Percentiles rank a stretch among this genome's conserved stretches.
Evolutionary conservation across 1,140 invertebrate species (phyloP).

Genomic region (Apis dorsata): DNA sequence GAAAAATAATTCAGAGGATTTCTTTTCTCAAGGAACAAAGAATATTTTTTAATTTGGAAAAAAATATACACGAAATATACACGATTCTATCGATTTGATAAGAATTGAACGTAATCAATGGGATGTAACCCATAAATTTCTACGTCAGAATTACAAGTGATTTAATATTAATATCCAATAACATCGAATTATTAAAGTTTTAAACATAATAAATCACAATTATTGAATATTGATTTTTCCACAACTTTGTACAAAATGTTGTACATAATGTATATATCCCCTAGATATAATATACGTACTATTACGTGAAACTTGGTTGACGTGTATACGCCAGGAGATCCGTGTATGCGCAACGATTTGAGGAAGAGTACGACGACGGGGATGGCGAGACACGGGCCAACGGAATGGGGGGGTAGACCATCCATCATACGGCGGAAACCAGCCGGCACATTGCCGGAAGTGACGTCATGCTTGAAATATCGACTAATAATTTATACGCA

Average conservation of each 20-base stretch:
- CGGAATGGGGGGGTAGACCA: conserved; percentile 59
- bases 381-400: conserved; percentile 45
- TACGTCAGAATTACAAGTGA: too few species aligned
- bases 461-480: conserved; percentile 77
- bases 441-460: conserved; percentile 78
- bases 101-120: too few species aligned
- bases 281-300: background rate
- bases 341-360: conserved; percentile 61
- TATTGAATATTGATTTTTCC: background rate
- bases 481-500: conserved; percentile 79
- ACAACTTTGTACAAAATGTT: background rate
- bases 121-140: too few species aligned
- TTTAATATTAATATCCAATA: too few species aligned
- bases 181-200: too few species aligned
- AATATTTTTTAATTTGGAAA: too few species aligned
- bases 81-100: too few species aligned
- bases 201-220: too few species aligned
- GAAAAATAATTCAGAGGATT: too few species aligned
- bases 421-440: conserved; percentile 76
- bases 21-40: too few species aligned
- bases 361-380: conserved; percentile 61
- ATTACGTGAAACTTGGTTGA: conserved; percentile 33
- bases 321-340: conserved; percentile 38
- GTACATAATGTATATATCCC: background rate
- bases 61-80: too few species aligned